These are phyloP conservation scores for Otus scops DNA, from an alignment of 2,797 vertebrate species.

Conservation along the genomic window DNA sequence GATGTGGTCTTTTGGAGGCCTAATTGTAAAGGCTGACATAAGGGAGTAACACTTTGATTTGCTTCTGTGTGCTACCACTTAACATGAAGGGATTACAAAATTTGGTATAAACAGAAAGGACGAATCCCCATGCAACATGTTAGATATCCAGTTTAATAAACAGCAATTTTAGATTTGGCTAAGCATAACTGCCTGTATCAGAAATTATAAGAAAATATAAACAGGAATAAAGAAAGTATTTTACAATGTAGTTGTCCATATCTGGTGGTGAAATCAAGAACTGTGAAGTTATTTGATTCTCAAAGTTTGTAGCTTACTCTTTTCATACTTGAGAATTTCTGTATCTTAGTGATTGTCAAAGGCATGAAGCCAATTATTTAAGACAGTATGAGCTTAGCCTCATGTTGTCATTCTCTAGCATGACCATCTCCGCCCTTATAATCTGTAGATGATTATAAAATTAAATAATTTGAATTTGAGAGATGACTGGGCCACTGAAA, in stretches of 20 bases:
- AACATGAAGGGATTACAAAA: not conserved
- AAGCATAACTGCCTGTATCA: not conserved
- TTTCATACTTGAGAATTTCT: not conserved
- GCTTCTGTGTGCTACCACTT: not conserved
- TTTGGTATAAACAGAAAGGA: not conserved
- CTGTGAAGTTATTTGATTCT: not conserved
- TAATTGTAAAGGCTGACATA: not conserved
- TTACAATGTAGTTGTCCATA: not conserved
- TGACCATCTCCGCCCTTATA: not conserved
- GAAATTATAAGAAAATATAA: not conserved
- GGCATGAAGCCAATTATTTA: not conserved
- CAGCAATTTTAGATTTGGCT: not conserved
- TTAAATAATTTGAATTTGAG: not conserved
- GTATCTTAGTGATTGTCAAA: not conserved
- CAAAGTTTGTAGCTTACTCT: not conserved
- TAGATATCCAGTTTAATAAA: not conserved
- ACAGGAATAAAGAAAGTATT: not conserved
- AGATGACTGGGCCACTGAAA: not conserved
- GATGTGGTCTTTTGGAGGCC: not conserved
- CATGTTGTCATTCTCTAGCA: not conserved
- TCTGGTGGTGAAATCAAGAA: not conserved
- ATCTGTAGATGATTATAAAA: not conserved
- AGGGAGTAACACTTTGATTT: not conserved
- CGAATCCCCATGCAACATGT: not conserved
- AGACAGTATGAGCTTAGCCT: not conserved